Base-by-base conservation (phyloP, 2,888 invertebrate species). In the Gasteruption jaculator region DNA sequence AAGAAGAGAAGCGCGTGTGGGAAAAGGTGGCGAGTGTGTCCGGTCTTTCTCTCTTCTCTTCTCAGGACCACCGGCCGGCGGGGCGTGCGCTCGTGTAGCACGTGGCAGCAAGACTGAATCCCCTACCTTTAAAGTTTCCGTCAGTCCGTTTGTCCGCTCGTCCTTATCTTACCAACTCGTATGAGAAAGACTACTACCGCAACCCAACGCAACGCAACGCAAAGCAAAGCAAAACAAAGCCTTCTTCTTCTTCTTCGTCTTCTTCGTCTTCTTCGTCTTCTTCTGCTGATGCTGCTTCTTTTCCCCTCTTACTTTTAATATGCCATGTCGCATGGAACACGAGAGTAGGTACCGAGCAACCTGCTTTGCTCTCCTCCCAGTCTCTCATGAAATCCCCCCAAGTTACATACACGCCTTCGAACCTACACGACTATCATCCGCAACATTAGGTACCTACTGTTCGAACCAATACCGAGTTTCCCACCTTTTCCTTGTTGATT, bases 71-170 rank as follows among this genome's bases (percentile, higher is more conserved):
- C 62, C 61, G 61, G 62, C 63, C 62, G 63, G 63, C 65, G 59
- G 60, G 63, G 65, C 65, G 66, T 66, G 67, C 65, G 66, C 60
- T 65, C 67, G 60, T 64, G 63, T 63, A 67, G 67, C 67, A 67
- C 67, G 67, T 66, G 67, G 67, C 66, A 61, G 61, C 62, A 60
- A 67, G 67, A 67, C 67, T 67, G 67, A 66, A 56, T 63, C 65
- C 65, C 67, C 67, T 66, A 64, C 66, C 63, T 65, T 52, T 45
- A 45, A 52, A 50, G 43, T 49, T 55, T 56, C 57, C 60, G 58
- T 63, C 66, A 62, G 61, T 60, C 58, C 58, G 63, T 62, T 63
- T 60, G 62, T 59, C 59, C 55, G 57, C 49, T 58, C 56, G 52
- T 66, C 63, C 61, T 62, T 63, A 60, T 67, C 65, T 56, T 54